Base-by-base conservation (phyloP, 2,888 invertebrate genomes). In the Microctonus hyperodae region DNA sequence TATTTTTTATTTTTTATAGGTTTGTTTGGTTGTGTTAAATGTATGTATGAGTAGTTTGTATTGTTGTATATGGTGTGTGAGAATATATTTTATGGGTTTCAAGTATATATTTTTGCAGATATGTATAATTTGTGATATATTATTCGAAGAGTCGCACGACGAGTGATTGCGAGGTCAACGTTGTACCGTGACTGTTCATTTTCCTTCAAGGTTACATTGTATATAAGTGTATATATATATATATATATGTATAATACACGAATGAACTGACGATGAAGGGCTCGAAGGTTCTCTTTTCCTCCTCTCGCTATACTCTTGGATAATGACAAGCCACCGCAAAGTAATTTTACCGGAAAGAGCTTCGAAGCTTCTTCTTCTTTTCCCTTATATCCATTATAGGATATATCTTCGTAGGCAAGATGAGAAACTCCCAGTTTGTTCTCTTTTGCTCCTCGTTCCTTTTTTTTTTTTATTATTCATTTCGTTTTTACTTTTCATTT, bases 301-400 rank as follows among this genome's bases (percentile, higher is more conserved):
- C 16, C 5, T 71, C 76, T 76, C 74, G 74, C 76, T 75, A 71
- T 72, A 75, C 72, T 74, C 77, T 75, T 65, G 68, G 70, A 72
- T 73, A 73, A 73, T 73, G 73, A 73, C 71, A 70, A 73, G 70
- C 71, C 70, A 71, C 73, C 73, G 73, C 73, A 73, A 71, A 73
- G 73, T 73, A 71, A 73, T 73, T 73, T 73, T 71, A 71, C 70
- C 67, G 69, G 68, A 71, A 73, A 73, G 73, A 70, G 68, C 70
- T 65, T 70, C 70, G 68, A 70, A 70, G 68, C 68, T 68, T 69
- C 59, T 56, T 67, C 70, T 63, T 65, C 44, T 44, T 44, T 44
- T 44, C 44, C 44, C 44, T 44, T 44, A 44, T 70, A 57, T 62
- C 69, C 63, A 70, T 71, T 73, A 73, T 60, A 68, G 69, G 37